Evolutionary conservation across 2,113 vertebrate species (phyloP).

Genomic region (Saguinus imperator): DNA sequence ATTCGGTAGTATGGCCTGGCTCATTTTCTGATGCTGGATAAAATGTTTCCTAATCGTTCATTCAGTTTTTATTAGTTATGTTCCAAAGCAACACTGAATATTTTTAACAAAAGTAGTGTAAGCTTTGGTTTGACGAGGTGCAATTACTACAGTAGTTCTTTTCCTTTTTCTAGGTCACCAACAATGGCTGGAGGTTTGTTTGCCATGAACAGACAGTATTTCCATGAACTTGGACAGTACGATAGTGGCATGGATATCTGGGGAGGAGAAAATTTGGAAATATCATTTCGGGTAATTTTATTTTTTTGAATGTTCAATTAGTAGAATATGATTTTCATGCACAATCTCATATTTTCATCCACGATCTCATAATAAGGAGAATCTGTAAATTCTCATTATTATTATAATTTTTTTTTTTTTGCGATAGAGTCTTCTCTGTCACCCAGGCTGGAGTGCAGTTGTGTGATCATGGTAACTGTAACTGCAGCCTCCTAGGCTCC

Average conservation of each 20-base stretch:
- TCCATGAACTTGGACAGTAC: conserved; percentile 94
- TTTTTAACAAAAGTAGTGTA: neutral
- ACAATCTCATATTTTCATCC: neutral
- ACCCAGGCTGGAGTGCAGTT: too few relatives aligned
- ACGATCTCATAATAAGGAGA: neutral
- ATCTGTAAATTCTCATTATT: neutral
- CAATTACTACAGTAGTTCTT: neutral
- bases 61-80: neutral
- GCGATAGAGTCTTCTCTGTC: too few relatives aligned
- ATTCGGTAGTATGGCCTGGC: neutral
- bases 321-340: neutral
- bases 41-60: neutral
- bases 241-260: conserved; percentile 99
- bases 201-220: conserved; percentile 96
- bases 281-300: conserved; percentile 94
- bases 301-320: neutral
- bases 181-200: conserved; percentile 99
- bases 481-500: too few relatives aligned
- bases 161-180: conserved; percentile 88
- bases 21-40: neutral
- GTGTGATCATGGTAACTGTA: too few relatives aligned
- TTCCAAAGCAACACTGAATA: neutral
- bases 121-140: neutral
- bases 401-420: neutral
- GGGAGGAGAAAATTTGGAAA: conserved; percentile 98